phyloP scores from a whole-genome alignment of 2,113 vertebrate species.

The Megaceryle maxima region DNA sequence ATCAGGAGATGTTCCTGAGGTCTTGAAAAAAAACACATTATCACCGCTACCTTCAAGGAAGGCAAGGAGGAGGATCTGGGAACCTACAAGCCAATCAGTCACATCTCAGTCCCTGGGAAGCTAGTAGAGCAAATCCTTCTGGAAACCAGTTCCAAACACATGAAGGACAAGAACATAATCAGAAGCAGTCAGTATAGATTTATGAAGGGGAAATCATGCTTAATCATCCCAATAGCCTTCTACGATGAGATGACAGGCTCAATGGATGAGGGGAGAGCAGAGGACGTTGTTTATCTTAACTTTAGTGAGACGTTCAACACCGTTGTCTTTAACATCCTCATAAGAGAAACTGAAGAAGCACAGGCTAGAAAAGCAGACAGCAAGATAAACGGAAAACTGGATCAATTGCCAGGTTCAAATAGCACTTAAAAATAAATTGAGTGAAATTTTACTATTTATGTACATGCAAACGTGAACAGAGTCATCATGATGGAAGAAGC shows the following conservation, averaged over 20 bases:
- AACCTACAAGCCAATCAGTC: neutral
- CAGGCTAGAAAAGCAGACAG: neutral
- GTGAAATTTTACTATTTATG: neutral
- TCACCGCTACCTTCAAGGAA: neutral
- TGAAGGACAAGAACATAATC: neutral
- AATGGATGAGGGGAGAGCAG: neutral
- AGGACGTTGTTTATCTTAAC: neutral
- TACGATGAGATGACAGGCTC: neutral
- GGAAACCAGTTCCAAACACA: neutral
- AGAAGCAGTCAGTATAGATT: neutral
- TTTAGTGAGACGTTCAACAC: neutral
- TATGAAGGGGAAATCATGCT: neutral
- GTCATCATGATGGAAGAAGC: neutral
- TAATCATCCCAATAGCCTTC: neutral
- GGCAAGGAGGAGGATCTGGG: neutral
- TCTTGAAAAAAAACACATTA: neutral
- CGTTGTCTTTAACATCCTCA: neutral
- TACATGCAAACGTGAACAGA: neutral
- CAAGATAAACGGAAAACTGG: fast-evolving
- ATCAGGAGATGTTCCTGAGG: neutral
- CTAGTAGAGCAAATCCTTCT: neutral
- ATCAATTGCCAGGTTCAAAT: neutral
- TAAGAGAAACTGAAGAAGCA: neutral
- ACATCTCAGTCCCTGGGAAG: neutral
- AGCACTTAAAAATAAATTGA: neutral